A percentile compares a stretch with the other conserved stretches of the same genome.
Evolutionary conservation across 2,888 invertebrate genomes (phyloP).

Genomic region (Caenorhabditis panamensis): DNA sequence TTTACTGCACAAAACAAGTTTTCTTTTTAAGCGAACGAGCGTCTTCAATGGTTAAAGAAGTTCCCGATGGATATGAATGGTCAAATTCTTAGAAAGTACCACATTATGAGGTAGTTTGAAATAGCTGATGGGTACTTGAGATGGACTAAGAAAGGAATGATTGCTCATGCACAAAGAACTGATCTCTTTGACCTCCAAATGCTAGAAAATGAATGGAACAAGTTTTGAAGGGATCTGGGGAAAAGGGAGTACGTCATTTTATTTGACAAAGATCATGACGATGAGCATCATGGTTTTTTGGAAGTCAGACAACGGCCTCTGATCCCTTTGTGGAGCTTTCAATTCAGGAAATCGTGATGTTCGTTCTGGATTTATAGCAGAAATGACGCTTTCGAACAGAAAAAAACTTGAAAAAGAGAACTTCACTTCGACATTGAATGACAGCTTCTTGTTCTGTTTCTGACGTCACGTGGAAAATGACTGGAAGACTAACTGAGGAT

Average conservation of each 20-base stretch:
- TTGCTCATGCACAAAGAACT: background rate
- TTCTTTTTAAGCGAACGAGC: background rate
- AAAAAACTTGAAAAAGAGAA: constrained; percentile 11
- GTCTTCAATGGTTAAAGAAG: constrained; percentile 13
- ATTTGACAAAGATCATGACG: too few species aligned
- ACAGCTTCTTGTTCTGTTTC: background rate
- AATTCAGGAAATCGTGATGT: too few species aligned
- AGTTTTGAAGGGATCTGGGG: background rate
- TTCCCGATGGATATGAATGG: background rate
- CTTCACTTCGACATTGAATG: constrained; percentile 13
- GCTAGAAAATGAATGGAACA: background rate
- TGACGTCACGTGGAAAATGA: constrained; percentile 33
- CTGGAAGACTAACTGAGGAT: too few species aligned
- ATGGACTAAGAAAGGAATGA: background rate
- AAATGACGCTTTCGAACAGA: too few species aligned
- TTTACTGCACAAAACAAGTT: constrained; percentile 19
- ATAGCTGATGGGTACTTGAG: constrained; percentile 7
- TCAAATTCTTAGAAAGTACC: background rate
- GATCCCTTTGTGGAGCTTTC: too few species aligned
- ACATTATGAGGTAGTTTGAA: background rate
- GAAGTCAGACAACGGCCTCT: too few species aligned
- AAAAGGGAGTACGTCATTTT: too few species aligned
- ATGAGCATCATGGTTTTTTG: too few species aligned
- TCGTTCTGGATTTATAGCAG: too few species aligned
- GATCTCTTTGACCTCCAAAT: background rate